Base-by-base conservation (phyloP, 2,113 vertebrate genomes). In the Cavia aperea region DNA sequence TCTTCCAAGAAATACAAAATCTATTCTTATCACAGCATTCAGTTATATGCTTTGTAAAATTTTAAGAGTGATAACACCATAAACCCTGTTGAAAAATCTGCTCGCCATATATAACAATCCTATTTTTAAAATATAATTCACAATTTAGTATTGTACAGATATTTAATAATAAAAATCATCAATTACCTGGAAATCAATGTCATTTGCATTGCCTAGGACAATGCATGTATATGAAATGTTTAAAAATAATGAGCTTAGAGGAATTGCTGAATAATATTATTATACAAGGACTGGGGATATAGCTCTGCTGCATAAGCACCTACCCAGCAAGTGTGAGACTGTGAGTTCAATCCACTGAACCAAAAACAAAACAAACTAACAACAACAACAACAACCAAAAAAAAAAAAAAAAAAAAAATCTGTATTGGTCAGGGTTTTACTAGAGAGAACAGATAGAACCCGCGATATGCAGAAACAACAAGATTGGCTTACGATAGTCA, bases 221-320 rank as follows among this genome's bases (percentile, higher is more conserved):
- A 1, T 31, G 62, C 2, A 60, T 10, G 1, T 46, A 6, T 14
- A 81, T 54, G 77, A 92, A 60, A 43, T 65, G 0, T 36, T 82
- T 72, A 86, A 84, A 82, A 86, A 60, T 58, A 49, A 51, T 86
- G 23, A 92, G n/a, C 85, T 54, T 62, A 90, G 56, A 79, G 14
- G 81, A 36, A 85, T 86, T 90, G n/a, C 91, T 58, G 93, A 90
- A 90, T 70, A 39, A 49, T 43, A 18, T 10, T 26, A 78, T 81
- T 51, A 10, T 54, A 12, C 8, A 54, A 12, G 51, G 10, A 12
- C 51, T 54, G 51, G 51, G 51, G 51, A 54, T 54, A 12, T 54
- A 54, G 51, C 51, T 54, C 51, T 12, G 51, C 51, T 7, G 51
- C 51, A 9, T 54, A 54, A 54, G 51, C 11, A 12, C 51, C 51